Evolutionary conservation across 2,797 vertebrate genomes (phyloP).

Genomic region (Pampus argenteus): DNA sequence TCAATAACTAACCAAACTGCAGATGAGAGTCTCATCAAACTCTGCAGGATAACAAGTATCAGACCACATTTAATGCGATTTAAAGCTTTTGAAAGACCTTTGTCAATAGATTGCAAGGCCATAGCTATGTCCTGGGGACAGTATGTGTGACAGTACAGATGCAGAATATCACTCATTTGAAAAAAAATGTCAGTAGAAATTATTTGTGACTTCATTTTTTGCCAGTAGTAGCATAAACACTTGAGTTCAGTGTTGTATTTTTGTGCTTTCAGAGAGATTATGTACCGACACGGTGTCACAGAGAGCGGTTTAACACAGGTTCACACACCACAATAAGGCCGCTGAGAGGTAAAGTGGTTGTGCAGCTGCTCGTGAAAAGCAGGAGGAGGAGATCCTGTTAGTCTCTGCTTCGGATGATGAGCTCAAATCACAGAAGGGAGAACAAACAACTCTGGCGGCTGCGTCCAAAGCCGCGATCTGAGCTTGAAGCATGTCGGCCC

Average conservation of each 20-base stretch:
- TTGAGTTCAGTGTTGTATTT: not conserved
- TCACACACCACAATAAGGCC: slow-evolving; percentile 36
- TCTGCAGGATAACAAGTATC: no score
- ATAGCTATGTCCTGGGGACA: no score
- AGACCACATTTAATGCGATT: no score
- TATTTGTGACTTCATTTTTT: no score
- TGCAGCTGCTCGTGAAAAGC: slow-evolving; percentile 44
- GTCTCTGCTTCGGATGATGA: slow-evolving; percentile 30
- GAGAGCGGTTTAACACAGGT: slow-evolving; percentile 16
- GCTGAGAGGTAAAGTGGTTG: slow-evolving; percentile 26
- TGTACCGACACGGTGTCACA: not conserved
- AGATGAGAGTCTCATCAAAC: no score
- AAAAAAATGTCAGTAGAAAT: no score
- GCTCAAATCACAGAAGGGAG: slow-evolving; percentile 40
- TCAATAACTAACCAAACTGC: no score
- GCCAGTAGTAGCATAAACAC: no score
- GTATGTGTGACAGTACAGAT: no score
- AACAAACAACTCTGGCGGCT: slow-evolving; percentile 40
- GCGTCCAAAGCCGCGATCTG: slow-evolving; percentile 42
- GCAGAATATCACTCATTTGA: no score
- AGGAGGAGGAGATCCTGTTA: slow-evolving; percentile 50
- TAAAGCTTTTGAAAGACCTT: no score
- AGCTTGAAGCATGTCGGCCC: slow-evolving; percentile 38
- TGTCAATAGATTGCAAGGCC: no score
- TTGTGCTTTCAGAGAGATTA: not conserved